Evolutionary conservation across 1,140 invertebrate species (phyloP).

Genomic region (Drosophila setifemur): DNA sequence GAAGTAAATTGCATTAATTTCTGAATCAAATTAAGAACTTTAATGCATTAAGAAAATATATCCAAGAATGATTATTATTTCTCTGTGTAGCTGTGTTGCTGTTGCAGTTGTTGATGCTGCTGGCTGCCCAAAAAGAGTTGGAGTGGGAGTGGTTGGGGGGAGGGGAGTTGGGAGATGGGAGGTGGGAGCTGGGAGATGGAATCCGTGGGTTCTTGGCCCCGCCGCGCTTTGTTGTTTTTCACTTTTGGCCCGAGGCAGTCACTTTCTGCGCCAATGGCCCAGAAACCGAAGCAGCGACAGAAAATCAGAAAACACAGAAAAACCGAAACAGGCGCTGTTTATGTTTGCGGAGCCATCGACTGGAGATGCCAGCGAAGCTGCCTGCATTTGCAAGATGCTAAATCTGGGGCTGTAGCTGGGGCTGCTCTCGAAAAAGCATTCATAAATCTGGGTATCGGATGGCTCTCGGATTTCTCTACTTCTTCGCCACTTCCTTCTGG

Average conservation of each 20-base stretch:
- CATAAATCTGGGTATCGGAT: neutral
- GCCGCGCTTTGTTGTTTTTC: slow-evolving; percentile 32
- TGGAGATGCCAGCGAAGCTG: neutral
- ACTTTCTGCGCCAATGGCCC: slow-evolving; percentile 60
- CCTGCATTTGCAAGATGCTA: slow-evolving; percentile 11
- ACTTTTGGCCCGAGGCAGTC: slow-evolving; percentile 52
- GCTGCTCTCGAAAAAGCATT: neutral
- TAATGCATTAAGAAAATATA: too few relatives aligned
- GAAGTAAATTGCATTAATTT: too few relatives aligned
- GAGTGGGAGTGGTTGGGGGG: neutral
- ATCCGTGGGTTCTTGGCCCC: slow-evolving; percentile 16
- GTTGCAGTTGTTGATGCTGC: too few relatives aligned
- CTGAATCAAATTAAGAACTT: too few relatives aligned
- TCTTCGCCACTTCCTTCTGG: too few relatives aligned
- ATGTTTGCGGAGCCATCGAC: slow-evolving; percentile 27
- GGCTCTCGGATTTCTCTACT: slow-evolving; percentile 68
- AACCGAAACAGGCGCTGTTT: too few relatives aligned
- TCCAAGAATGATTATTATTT: too few relatives aligned
- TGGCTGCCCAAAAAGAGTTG: neutral
- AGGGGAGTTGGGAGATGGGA: neutral
- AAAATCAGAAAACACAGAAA: too few relatives aligned
- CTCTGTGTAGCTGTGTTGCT: neutral
- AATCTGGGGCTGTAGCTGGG: neutral
- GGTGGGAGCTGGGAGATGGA: neutral
- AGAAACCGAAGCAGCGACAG: slow-evolving; percentile 43